These are phyloP conservation scores for Aleiodes alternator DNA, from an alignment of 2,888 invertebrate species.

Conservation along the genomic window DNA sequence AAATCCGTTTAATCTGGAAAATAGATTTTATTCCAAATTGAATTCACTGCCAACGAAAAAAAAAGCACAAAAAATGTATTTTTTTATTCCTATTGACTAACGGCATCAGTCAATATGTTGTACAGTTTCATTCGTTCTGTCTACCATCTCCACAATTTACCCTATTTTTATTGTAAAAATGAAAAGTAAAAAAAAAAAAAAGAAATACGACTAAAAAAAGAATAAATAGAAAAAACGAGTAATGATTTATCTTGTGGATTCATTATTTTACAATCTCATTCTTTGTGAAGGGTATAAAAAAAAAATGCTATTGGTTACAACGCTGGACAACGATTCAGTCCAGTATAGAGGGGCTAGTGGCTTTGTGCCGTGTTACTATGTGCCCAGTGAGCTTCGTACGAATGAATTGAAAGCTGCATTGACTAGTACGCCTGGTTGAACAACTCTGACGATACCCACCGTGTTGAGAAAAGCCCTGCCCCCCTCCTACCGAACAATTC, in stretches of 20 bases:
- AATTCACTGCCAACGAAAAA: no score
- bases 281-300: slow-evolving; percentile 17
- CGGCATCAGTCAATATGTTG: no score
- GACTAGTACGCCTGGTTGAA: slow-evolving; percentile 36
- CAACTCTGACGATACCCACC: slow-evolving; percentile 26
- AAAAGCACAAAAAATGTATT: no score
- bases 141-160: no score
- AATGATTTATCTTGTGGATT: slow-evolving; percentile 19
- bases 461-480: not conserved
- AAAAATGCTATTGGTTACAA: slow-evolving; percentile 36
- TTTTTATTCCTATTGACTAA: no score
- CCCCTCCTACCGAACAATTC: not conserved
- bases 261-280: slow-evolving; percentile 38
- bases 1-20: no score
- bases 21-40: no score
- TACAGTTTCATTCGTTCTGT: no score
- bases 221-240: slow-evolving; percentile 2
- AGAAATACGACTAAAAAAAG: not conserved
- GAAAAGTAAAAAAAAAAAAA: not conserved
- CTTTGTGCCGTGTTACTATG: slow-evolving; percentile 30
- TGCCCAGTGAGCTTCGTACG: slow-evolving; percentile 12
- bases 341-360: slow-evolving; percentile 3
- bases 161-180: not conserved
- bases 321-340: slow-evolving; percentile 1
- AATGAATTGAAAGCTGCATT: slow-evolving; percentile 42